Conservation (phyloP, 1,140 invertebrate genomes). For the Papilio polyxenes region DNA sequence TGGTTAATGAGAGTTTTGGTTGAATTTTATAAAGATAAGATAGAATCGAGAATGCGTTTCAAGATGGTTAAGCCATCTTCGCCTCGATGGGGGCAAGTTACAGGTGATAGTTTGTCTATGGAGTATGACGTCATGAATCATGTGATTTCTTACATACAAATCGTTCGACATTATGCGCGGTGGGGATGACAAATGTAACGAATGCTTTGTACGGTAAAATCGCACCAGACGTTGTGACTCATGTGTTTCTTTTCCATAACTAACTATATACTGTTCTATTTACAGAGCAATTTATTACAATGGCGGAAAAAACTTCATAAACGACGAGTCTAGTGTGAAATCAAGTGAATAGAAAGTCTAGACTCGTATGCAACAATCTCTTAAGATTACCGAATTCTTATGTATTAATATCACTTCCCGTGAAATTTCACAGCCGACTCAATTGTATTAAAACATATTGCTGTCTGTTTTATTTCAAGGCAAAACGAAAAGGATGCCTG, state of each 20-base stretch:
- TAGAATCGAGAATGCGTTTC: not conserved
- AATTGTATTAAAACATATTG: no score
- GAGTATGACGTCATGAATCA: not conserved
- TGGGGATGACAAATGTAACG: not conserved
- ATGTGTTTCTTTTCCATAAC: conserved; percentile 20
- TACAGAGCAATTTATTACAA: not conserved
- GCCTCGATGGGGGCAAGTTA: not conserved
- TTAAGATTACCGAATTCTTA: not conserved
- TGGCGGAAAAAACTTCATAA: not conserved
- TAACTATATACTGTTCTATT: not conserved
- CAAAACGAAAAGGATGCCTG: no score
- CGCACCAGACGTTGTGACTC: not conserved
- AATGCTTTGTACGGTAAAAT: not conserved
- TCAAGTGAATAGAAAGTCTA: not conserved
- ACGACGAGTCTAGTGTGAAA: not conserved
- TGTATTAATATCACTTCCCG: not conserved
- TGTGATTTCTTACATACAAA: not conserved
- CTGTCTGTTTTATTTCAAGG: no score
- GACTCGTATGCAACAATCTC: not conserved
- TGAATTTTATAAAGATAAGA: not conserved
- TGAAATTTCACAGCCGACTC: no score
- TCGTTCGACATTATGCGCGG: not conserved
- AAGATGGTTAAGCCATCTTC: no score
- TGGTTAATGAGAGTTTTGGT: not conserved
- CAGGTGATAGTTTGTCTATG: not conserved